Evolutionary conservation across 1,140 invertebrate species (phyloP).

Genomic region (Drosophila pallidifrons): DNA sequence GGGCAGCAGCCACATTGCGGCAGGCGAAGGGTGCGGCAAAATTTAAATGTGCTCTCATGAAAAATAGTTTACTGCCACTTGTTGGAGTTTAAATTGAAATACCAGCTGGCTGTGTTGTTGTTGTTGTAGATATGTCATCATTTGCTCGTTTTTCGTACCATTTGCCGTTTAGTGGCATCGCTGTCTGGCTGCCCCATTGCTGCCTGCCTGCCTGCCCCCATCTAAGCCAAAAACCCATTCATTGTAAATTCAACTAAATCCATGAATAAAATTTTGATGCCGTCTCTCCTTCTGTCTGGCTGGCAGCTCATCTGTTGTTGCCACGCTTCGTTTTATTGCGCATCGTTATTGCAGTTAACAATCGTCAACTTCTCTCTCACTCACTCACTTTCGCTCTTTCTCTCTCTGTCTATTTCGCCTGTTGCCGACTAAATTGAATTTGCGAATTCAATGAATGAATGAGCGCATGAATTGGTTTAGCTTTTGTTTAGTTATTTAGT

Average conservation of each 20-base stretch:
- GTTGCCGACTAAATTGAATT: conserved; percentile 74
- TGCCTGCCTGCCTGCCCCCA: conserved; percentile 5
- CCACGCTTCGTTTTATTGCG: conserved; percentile 73
- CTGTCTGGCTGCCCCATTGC: conserved; percentile 7
- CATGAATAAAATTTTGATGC: conserved; percentile 79
- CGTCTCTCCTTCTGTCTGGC: conserved; percentile 17
- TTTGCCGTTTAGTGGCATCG: conserved; percentile 49
- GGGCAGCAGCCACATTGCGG: conserved; percentile 1
- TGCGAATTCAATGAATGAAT: conserved; percentile 81
- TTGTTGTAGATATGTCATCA: conserved; percentile 68
- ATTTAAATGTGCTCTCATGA: conserved; percentile 50
- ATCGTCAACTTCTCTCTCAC: conserved; percentile 44
- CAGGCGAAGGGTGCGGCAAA: conserved; percentile 1
- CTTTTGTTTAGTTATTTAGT: conserved; percentile 78
- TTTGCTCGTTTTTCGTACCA: conserved; percentile 75
- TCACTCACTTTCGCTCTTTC: conserved; percentile 2
- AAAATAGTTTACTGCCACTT: conserved; percentile 73
- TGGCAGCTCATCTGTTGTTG: conserved; percentile 41
- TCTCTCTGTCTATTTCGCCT: conserved; percentile 20
- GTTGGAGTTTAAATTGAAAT: conserved; percentile 75
- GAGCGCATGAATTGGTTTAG: conserved; percentile 73
- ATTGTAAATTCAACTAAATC: conserved; percentile 83
- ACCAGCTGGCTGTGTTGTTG: conserved; percentile 42
- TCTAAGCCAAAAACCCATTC: conserved; percentile 77
- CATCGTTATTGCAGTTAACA: conserved; percentile 73